phyloP scores from a whole-genome alignment of 2,113 vertebrate species.

The Lichenostomus cassidix region DNA sequence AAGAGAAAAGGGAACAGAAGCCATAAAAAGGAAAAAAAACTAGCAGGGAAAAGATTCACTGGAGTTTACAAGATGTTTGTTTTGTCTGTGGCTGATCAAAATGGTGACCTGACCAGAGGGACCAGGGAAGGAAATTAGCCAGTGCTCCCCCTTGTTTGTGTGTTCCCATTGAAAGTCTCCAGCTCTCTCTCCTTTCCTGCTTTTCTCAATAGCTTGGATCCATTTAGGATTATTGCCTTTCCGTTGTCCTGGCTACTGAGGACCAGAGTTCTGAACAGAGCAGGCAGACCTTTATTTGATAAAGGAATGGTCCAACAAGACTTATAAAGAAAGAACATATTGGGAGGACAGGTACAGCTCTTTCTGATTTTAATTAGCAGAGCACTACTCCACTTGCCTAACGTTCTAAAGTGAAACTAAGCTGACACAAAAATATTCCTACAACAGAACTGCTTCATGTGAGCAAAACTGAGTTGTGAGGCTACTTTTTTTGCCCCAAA shows the following conservation, averaged over 20 bases:
- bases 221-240: not conserved
- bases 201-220: not conserved
- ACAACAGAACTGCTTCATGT: not conserved
- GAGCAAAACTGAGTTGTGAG: not conserved
- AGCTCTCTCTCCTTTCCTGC: not conserved
- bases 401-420: not conserved
- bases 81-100: not conserved
- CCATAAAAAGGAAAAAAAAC: not conserved
- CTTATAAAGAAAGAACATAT: rapidly evolving
- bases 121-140: not conserved
- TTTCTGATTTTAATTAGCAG: not conserved
- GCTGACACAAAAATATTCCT: not conserved
- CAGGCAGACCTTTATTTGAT: not conserved
- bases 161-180: not conserved
- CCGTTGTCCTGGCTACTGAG: not conserved
- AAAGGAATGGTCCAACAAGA: not conserved
- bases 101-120: not conserved
- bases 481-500: not conserved
- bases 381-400: not conserved
- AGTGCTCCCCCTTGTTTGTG: not conserved
- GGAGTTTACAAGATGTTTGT: not conserved
- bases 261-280: not conserved
- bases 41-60: not conserved
- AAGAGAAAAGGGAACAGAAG: not conserved
- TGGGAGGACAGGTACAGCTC: not conserved